A percentile compares a stretch with the other conserved stretches of the same genome.
Evolutionary conservation across 2,113 vertebrate species (phyloP).

Genomic region (Capricornis sumatraensis): DNA sequence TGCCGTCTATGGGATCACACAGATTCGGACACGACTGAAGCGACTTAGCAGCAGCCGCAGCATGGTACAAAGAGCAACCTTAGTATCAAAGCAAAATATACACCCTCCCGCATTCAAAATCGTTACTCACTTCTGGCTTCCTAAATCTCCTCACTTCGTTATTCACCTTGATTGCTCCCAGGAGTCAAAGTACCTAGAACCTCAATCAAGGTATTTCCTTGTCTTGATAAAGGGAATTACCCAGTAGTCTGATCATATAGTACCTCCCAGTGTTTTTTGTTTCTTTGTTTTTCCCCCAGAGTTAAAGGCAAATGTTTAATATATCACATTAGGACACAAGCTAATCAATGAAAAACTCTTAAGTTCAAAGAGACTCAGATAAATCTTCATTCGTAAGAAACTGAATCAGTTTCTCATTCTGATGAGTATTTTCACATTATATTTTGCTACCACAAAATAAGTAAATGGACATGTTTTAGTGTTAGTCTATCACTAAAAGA

Average conservation of each 20-base stretch:
- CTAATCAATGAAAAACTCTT: not conserved
- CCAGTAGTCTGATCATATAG: not conserved
- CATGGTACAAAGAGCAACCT: not conserved
- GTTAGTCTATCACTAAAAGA: not conserved
- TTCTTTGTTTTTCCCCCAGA: not conserved
- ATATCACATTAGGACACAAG: not conserved
- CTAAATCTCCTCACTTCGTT: not conserved
- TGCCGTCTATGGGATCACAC: too few species aligned
- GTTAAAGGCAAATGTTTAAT: constrained; percentile 2
- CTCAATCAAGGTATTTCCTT: not conserved
- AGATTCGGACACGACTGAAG: too few species aligned
- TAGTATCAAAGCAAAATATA: not conserved
- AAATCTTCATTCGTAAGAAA: not conserved
- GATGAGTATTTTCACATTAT: not conserved
- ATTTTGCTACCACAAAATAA: not conserved
- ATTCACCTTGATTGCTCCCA: not conserved
- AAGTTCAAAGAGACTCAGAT: not conserved
- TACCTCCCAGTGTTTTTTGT: not conserved
- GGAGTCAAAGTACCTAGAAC: not conserved
- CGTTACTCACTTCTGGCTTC: not conserved
- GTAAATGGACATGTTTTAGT: not conserved
- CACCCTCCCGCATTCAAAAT: not conserved
- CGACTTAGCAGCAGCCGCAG: too few species aligned
- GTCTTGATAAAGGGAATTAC: not conserved
- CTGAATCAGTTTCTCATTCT: not conserved